Conservation (phyloP, 2,113 vertebrate genomes). For the Oncorhynchus kisutch region DNA sequence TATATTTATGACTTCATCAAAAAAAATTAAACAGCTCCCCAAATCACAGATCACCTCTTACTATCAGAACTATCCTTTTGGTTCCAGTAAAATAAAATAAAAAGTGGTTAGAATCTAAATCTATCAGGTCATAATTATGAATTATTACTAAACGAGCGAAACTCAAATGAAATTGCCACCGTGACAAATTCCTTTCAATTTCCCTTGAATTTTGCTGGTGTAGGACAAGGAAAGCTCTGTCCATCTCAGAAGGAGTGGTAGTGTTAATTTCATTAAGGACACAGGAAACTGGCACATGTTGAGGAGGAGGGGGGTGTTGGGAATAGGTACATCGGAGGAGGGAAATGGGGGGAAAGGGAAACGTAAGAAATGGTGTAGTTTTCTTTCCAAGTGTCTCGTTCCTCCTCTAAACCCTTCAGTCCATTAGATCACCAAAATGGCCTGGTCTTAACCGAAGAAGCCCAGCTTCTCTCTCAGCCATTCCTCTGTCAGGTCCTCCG, state of each 20-base stretch:
- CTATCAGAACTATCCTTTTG: too few relatives aligned
- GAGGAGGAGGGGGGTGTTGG: conserved; percentile 31
- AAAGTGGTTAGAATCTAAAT: too few relatives aligned
- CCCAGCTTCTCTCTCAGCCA: conserved; percentile 95
- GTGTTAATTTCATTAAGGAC: conserved; percentile 25
- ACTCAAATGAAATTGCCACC: not conserved
- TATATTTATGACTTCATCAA: not conserved
- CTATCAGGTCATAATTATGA: not conserved
- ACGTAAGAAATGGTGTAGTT: conserved; percentile 44
- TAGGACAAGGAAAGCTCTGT: not conserved
- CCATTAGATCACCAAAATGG: not conserved
- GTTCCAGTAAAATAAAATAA: not conserved
- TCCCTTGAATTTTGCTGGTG: not conserved
- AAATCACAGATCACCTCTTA: too few relatives aligned
- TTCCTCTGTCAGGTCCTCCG: conserved; percentile 95
- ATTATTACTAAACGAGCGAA: not conserved
- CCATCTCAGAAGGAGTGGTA: not conserved
- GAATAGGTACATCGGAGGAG: conserved; percentile 32
- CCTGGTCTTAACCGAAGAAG: conserved; percentile 83
- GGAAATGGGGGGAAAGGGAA: conserved; percentile 31
- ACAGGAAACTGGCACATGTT: conserved; percentile 49
- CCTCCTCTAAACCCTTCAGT: conserved; percentile 27
- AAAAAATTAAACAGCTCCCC: not conserved
- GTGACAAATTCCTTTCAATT: not conserved
- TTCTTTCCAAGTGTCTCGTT: conserved; percentile 46